phyloP scores from a whole-genome alignment of 2,113 vertebrate genomes.

The Dendropsophus ebraccatus region DNA sequence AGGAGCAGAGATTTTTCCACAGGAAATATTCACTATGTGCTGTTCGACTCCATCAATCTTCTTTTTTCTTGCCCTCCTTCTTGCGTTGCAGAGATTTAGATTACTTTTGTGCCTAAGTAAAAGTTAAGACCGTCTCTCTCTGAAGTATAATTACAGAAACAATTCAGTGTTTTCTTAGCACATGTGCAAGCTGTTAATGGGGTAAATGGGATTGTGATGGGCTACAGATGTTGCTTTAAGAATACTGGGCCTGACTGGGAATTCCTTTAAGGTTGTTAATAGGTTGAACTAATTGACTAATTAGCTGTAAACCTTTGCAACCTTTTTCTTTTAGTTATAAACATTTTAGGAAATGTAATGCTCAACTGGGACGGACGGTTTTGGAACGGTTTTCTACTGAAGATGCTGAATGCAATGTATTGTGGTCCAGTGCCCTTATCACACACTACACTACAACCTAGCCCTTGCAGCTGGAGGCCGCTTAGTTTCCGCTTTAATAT shows the following conservation, averaged over 20 bases:
- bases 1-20: conserved; percentile 58
- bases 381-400: background rate
- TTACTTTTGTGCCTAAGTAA: background rate
- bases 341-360: conserved; percentile 54
- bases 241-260: conserved; percentile 1
- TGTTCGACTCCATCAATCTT: conserved; percentile 56
- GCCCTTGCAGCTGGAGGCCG: too few relatives aligned
- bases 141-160: background rate
- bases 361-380: conserved; percentile 9
- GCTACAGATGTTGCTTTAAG: conserved; percentile 51
- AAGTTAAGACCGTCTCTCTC: background rate
- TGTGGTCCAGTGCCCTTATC: background rate
- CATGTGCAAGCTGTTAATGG: conserved; percentile 50
- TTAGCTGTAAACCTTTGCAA: conserved; percentile 50
- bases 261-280: conserved; percentile 62
- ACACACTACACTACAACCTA: background rate
- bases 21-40: conserved; percentile 59
- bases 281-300: conserved; percentile 61
- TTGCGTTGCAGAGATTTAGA: background rate
- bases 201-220: conserved; percentile 39
- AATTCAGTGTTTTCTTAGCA: conserved; percentile 18
- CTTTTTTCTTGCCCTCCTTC: conserved; percentile 42
- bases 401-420: background rate
- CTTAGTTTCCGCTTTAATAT: too few relatives aligned
- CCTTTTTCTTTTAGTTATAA: conserved; percentile 53